Percentiles rank a stretch among this genome's conserved stretches.
phyloP scores from a whole-genome alignment of 2,797 vertebrate species.

The Vireo griseus region DNA sequence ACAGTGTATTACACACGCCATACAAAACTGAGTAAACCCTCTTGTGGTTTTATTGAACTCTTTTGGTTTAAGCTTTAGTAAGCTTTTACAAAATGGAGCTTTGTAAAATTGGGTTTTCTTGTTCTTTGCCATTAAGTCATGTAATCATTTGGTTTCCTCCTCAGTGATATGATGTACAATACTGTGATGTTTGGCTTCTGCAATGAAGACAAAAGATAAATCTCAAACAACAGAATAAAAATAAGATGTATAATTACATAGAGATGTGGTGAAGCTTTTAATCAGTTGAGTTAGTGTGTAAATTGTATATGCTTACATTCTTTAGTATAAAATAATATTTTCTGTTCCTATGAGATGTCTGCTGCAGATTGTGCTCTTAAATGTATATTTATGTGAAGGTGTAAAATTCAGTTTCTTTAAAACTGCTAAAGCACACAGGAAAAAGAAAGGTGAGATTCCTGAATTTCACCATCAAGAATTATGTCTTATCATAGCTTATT shows the following conservation, averaged over 20 bases:
- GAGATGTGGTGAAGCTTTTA: background rate
- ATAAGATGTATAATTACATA: background rate
- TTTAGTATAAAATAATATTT: background rate
- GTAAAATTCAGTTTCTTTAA: background rate
- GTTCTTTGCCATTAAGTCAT: background rate
- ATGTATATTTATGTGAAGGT: background rate
- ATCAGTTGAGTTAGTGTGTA: background rate
- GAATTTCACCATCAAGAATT: background rate
- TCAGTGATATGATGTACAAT: background rate
- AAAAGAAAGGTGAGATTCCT: background rate
- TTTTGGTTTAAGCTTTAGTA: conserved; percentile 44
- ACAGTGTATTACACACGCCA: conserved; percentile 44
- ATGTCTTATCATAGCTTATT: background rate
- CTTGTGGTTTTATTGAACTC: conserved; percentile 53
- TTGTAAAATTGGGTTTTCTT: conserved; percentile 55
- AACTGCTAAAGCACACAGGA: background rate
- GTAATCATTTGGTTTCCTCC: conserved; percentile 37
- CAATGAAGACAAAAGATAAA: background rate
- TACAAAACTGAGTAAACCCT: conserved; percentile 44
- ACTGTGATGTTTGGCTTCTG: background rate
- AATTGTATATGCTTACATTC: background rate
- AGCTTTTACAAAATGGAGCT: conserved; percentile 9
- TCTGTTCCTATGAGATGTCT: background rate
- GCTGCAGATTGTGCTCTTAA: background rate
- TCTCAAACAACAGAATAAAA: background rate